Evolutionary conservation across 2,113 vertebrate species (phyloP).

Genomic region (Eidolon helvum): DNA sequence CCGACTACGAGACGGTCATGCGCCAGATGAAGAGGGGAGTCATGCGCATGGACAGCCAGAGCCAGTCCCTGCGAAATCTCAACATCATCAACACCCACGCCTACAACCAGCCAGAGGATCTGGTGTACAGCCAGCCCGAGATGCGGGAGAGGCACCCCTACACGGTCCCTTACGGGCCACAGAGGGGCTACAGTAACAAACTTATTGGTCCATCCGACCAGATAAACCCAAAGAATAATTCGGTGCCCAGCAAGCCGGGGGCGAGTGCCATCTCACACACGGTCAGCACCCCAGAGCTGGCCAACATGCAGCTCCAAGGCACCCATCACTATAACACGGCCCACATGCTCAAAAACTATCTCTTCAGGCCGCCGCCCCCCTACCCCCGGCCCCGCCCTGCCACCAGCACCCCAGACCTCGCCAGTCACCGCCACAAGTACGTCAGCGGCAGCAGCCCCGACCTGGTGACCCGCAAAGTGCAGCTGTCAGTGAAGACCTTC

Average conservation of each 20-base stretch:
- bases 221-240: conserved; percentile 74
- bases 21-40: conserved; percentile 92
- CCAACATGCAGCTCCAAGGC: conserved; percentile 91
- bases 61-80: conserved; percentile 95
- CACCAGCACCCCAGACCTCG: conserved; percentile 96
- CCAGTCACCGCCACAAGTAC: conserved; percentile 93
- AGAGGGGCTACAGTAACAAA: conserved; percentile 87
- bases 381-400: conserved; percentile 94
- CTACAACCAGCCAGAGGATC: conserved; percentile 92
- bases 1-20: conserved; percentile 97
- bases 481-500: conserved; percentile 96
- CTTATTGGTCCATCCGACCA: conserved; percentile 82
- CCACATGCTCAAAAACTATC: conserved; percentile 91
- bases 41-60: conserved; percentile 90
- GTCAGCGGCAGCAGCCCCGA: conserved; percentile 95
- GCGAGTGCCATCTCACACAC: conserved; percentile 95
- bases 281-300: conserved; percentile 95
- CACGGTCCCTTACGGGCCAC: conserved; percentile 82
- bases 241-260: conserved; percentile 72
- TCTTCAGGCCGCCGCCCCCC: conserved; percentile 92
- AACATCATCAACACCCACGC: conserved; percentile 94
- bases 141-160: conserved; percentile 92
- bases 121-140: conserved; percentile 98
- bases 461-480: conserved; percentile 94
- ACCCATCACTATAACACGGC: conserved; percentile 81